Evolutionary conservation across 1,140 invertebrate genomes (phyloP), one percentile per base, ranked within the genome.

Genomic region (Leguminivora glycinivorella): DNA sequence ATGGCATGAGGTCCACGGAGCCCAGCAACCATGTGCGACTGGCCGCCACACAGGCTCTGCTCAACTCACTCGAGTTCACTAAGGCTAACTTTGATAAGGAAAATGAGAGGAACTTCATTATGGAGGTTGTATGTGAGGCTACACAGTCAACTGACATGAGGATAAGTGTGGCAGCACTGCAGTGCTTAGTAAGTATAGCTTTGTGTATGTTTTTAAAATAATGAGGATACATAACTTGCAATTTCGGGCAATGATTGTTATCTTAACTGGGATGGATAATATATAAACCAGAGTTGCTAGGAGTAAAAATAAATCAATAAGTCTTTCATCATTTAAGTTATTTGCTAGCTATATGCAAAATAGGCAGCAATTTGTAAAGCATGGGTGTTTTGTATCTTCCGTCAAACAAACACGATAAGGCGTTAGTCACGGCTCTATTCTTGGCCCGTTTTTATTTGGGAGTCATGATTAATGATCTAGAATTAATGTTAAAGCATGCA

Each of bases 41-140:
- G 60, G 99, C 99, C 34, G 99, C 99, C 4, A 99, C 98, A 12
- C 98, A 96, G 83, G 99, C 99, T 7, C 93, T 99, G 14, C 94
- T 98, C n/a, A 99, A 99, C 91, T 99, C 99, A 0, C 90, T 99
- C 24, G 99, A 99, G 93, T 99, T 99, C 84, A 99, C 98, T 6
- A 97, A 97, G 93, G 97, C 97, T 14, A 99, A 99, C 92, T 99
- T 99, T 93, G 98, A 99, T 78, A 98, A 97, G 89, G 98, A 99
- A 93, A 94, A 95, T 73, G 99, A 99, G 92, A 93, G 99, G 78
- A 98, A 99, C 91, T 99, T 98, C 85, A 99, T 99, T 52, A 99
- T 99, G 99, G 98, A 99, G 94, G 98, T 99, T 25, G 98, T 99
- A 9, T 99, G 99, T 88, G 96, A 97, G 91, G 95, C 96, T 19